Evolutionary conservation across 1,140 invertebrate species (phyloP).

Genomic region (Zaprionus taronus): DNA sequence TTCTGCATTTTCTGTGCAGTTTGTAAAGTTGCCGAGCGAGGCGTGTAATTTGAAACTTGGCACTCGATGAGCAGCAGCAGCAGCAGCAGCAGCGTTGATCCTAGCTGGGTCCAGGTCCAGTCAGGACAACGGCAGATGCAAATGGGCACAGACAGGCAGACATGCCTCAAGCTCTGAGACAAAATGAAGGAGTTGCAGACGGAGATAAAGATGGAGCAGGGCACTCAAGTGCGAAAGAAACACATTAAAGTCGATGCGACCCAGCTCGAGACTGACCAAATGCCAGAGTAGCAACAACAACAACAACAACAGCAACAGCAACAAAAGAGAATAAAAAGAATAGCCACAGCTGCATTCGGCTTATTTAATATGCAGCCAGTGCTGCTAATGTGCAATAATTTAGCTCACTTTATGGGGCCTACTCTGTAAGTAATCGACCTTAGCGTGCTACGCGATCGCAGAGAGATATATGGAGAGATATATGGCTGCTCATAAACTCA

Average conservation of each 20-base stretch:
- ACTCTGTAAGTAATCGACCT: slow-evolving; percentile 6
- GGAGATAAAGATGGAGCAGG: slow-evolving; percentile 9
- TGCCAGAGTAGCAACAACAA: slow-evolving; percentile 2
- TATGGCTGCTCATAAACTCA: background rate
- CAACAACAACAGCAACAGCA: background rate
- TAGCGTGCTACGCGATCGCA: background rate
- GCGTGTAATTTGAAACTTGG: slow-evolving; percentile 79
- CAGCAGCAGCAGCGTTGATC: slow-evolving; percentile 13
- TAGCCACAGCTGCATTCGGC: slow-evolving; percentile 34
- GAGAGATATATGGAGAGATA: slow-evolving; percentile 1
- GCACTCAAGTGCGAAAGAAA: slow-evolving; percentile 33
- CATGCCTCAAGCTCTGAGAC: background rate
- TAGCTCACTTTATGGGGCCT: slow-evolving; percentile 16
- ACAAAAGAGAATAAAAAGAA: slow-evolving; percentile 1
- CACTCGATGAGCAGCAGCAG: slow-evolving; percentile 50
- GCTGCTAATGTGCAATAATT: slow-evolving; percentile 34
- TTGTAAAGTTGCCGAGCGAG: slow-evolving; percentile 27
- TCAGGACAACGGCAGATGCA: background rate
- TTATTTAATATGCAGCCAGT: slow-evolving; percentile 44
- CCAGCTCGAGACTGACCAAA: slow-evolving; percentile 23
- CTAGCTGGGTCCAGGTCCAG: background rate
- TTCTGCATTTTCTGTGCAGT: slow-evolving; percentile 24
- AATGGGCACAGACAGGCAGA: background rate
- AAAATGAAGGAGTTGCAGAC: background rate
- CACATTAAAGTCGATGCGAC: slow-evolving; percentile 28